phyloP scores from a whole-genome alignment of 2,888 invertebrate species.

The Hirtodrosophila trivittata region DNA sequence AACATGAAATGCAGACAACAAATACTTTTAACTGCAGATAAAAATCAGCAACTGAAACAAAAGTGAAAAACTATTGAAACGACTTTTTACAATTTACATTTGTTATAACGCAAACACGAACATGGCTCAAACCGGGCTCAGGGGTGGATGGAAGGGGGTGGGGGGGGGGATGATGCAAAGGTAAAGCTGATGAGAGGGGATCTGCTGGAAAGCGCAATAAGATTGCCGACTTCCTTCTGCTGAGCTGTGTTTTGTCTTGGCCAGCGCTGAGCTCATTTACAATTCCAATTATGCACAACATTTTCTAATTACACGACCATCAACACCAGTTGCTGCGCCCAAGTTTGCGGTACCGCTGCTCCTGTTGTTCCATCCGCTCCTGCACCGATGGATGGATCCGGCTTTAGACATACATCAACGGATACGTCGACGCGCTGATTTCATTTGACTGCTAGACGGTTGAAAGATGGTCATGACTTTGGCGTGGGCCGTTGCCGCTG shows the following conservation, averaged over 20 bases:
- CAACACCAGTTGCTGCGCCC: slow-evolving; percentile 48
- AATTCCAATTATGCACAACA: slow-evolving; percentile 80
- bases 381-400: background rate
- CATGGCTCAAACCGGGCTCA: slow-evolving; percentile 23
- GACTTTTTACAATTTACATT: slow-evolving; percentile 67
- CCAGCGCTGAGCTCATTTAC: slow-evolving; percentile 70
- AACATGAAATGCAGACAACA: slow-evolving; percentile 70
- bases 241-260: slow-evolving; percentile 12
- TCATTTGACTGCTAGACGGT: slow-evolving; percentile 69
- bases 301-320: slow-evolving; percentile 80
- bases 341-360: slow-evolving; percentile 5
- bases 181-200: too few relatives aligned
- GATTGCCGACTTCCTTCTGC: slow-evolving; percentile 72
- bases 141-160: background rate
- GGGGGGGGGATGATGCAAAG: too few relatives aligned
- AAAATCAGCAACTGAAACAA: slow-evolving; percentile 72
- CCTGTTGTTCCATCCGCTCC: background rate
- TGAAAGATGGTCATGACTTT: slow-evolving; percentile 40
- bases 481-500: slow-evolving; percentile 53
- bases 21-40: slow-evolving; percentile 74
- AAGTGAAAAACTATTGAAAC: slow-evolving; percentile 69
- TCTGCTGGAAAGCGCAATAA: slow-evolving; percentile 58
- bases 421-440: slow-evolving; percentile 73
- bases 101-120: slow-evolving; percentile 69
- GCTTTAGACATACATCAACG: slow-evolving; percentile 53